Base-by-base conservation (phyloP, 2,797 vertebrate genomes). In the Helicolenus hilgendorfi region DNA sequence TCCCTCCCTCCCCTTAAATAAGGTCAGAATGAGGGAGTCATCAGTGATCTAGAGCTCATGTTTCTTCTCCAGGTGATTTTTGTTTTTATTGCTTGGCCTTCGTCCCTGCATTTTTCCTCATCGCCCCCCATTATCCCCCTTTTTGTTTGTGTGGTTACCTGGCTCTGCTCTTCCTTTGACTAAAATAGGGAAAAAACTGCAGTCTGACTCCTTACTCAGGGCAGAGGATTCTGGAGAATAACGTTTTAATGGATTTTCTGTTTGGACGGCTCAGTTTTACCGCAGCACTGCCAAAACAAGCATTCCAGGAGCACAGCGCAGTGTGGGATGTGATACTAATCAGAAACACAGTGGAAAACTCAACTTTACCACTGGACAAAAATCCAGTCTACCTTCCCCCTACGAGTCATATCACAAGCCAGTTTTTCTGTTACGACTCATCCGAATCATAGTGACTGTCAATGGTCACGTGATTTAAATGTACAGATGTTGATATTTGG, bases 141-240 rank as follows among this genome's bases (percentile, higher is more conserved):
- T 14, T 22, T 64, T 72, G 18, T 83, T 70, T 60, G 65, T 73
- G 49, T 35, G 22, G 65, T 87, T 91, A 92, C 92, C 93, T 95
- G 90, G 83, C 88, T 85, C 65, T 60, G 41, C 73, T 89, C 64
- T 67, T 85, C 69, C 64, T 93, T 96, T 97, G 91, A 94, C 97
- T 95, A 97, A 97, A 97, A 97, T 95, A 96, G 96, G 96, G 89
- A 89, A 93, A 91, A 86, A 95, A 84, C 81, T 84, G 90, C 69
- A 65, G 86, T 63, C 92, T 64, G 67, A 29, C 63, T 73, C 78
- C 26, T 60, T 24, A 24, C 64, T 65, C 62, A 62, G 84, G 78
- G 87, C 68, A 81, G 80, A 63, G 71, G 63, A 83, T 88, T 88
- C 82, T 87, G 65, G 62, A 78, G 88, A 91, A 80, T 88, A 77